Evolutionary conservation across 2,797 vertebrate genomes (phyloP).

Genomic region (Potorous gilbertii): DNA sequence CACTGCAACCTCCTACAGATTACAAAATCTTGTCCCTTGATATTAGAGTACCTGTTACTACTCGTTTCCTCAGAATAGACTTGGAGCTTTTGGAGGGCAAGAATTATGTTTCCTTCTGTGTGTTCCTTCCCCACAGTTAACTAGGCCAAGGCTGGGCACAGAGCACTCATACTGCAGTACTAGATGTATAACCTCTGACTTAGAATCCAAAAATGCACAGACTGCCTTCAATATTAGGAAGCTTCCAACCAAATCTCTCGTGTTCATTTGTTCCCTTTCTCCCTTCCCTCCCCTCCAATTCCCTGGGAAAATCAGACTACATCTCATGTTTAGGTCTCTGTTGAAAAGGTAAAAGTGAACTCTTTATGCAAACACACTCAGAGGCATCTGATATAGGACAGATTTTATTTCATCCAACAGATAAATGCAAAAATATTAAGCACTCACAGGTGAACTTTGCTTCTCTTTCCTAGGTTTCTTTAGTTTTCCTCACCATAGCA

Average conservation of each 20-base stretch:
- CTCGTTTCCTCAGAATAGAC: not conserved
- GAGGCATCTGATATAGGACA: not conserved
- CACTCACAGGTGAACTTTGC: not conserved
- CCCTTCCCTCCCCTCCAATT: not conserved
- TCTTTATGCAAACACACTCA: not conserved
- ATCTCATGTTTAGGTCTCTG: not conserved
- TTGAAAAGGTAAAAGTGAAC: not conserved
- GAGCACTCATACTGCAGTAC: not conserved
- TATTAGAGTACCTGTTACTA: not conserved
- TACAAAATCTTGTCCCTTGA: not conserved
- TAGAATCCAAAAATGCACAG: not conserved
- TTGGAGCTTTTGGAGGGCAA: not conserved
- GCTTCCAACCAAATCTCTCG: not conserved
- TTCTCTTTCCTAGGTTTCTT: not conserved
- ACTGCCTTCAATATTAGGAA: not conserved
- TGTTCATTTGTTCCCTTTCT: not conserved
- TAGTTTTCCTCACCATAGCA: not conserved
- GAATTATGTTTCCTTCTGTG: not conserved
- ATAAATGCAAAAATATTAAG: not conserved
- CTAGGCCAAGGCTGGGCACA: not conserved
- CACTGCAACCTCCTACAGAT: not conserved
- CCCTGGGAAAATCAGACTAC: not conserved
- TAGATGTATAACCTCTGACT: not conserved
- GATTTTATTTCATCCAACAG: not conserved
- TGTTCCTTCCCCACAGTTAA: not conserved